These are phyloP conservation scores for Limulus polyphemus DNA, from an alignment of 2,888 invertebrate genomes.

Conservation along the genomic window DNA sequence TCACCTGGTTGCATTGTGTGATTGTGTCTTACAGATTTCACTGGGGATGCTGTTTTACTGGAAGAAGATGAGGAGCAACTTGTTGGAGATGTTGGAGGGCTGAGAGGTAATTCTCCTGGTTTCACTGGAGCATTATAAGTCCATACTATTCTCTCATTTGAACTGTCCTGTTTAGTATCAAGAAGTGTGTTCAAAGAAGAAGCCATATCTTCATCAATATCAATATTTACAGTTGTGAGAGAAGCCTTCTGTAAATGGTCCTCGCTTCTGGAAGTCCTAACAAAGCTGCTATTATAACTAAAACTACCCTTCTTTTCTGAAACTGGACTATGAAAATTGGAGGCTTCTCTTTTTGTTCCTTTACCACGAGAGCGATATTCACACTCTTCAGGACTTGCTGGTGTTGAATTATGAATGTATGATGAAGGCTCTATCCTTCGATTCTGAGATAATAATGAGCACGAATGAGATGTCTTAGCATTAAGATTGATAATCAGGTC, in stretches of 20 bases:
- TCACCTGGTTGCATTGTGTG: no score
- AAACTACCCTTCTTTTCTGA: conserved; percentile 25
- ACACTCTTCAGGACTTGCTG: conserved; percentile 22
- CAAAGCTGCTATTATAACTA: conserved; percentile 47
- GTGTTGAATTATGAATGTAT: conserved; percentile 21
- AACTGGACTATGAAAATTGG: conserved; percentile 23
- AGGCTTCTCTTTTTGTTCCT: conserved; percentile 20
- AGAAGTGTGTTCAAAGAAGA: conserved; percentile 81
- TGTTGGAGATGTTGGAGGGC: no score
- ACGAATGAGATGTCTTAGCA: conserved; percentile 50
- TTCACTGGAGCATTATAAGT: no score
- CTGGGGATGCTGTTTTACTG: no score
- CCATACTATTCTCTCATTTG: no score
- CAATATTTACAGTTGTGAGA: conserved; percentile 74
- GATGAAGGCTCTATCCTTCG: conserved; percentile 23
- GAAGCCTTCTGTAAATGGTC: conserved; percentile 73
- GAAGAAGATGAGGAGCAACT: no score
- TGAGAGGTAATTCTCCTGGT: no score
- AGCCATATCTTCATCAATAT: conserved; percentile 84
- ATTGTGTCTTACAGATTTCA: no score
- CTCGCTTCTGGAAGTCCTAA: conserved; percentile 79
- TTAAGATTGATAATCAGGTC: conserved; percentile 84
- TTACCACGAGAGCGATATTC: conserved; percentile 14
- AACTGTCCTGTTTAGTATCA: conserved; percentile 47
- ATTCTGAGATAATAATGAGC: neutral